Evolutionary conservation across 2,113 vertebrate species (phyloP).

Genomic region (Lepus timidus): DNA sequence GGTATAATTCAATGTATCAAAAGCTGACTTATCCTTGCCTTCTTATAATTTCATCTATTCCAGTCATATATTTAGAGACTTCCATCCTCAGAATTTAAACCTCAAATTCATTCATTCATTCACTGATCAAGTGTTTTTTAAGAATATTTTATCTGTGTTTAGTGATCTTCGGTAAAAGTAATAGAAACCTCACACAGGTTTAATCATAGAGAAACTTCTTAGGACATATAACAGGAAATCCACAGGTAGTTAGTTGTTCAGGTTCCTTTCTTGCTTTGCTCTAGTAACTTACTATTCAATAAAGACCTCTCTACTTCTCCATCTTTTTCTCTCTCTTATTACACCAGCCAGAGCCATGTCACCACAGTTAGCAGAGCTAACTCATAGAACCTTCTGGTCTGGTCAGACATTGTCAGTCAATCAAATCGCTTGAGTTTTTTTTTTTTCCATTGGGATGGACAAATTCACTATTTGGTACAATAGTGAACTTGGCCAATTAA

Average conservation of each 20-base stretch:
- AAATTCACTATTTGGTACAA: constrained; percentile 49
- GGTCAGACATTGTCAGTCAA: not conserved
- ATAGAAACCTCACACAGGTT: constrained; percentile 8
- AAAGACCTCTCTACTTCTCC: not conserved
- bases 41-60: not conserved
- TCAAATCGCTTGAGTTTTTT: constrained; percentile 48
- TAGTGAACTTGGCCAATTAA: constrained; percentile 64
- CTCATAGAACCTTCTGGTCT: not conserved
- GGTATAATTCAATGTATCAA: not conserved
- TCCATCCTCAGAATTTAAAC: constrained; percentile 36
- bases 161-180: not conserved
- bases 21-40: not conserved
- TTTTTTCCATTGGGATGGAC: constrained; percentile 46
- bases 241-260: not conserved
- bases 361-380: constrained; percentile 38
- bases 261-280: not conserved
- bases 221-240: not conserved
- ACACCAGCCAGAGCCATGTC: not conserved
- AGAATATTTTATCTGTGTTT: not conserved
- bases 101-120: not conserved
- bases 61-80: not conserved
- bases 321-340: not conserved
- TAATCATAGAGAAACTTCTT: not conserved
- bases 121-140: not conserved
- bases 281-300: not conserved